Conservation (phyloP, 2,888 invertebrate genomes). For the Eristalis pertinax region DNA sequence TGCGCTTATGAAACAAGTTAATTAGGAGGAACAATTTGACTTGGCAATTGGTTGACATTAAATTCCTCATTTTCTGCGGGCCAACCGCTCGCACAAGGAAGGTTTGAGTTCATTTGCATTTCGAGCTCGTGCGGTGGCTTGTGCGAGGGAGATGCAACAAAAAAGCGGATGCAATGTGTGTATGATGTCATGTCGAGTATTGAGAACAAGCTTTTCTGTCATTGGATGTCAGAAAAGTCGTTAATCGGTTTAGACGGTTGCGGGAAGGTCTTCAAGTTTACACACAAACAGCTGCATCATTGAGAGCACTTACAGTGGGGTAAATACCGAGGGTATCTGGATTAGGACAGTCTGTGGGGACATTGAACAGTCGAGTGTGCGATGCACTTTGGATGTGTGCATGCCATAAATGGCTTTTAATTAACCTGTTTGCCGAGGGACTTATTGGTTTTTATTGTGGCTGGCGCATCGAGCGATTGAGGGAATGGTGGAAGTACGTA, state of each 20-base stretch:
- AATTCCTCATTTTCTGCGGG: constrained; percentile 1
- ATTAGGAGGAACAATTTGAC: constrained; percentile 55
- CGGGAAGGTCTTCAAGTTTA: constrained; percentile 17
- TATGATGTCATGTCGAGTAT: constrained; percentile 43
- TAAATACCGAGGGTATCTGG: neutral
- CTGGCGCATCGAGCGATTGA: neutral
- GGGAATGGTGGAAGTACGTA: neutral
- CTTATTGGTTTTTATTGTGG: neutral
- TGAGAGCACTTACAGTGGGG: neutral
- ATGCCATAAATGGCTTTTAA: neutral
- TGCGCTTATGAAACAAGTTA: constrained; percentile 14
- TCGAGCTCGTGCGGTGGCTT: neutral
- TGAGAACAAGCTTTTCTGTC: constrained; percentile 35
- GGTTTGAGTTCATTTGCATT: constrained; percentile 61
- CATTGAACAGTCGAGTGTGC: neutral
- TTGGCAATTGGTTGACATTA: constrained; percentile 56
- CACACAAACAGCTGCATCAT: neutral
- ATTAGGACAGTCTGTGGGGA: neutral
- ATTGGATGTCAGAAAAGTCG: constrained; percentile 7
- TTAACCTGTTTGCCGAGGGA: neutral
- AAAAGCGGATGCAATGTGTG: constrained; percentile 1
- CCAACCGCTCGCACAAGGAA: constrained; percentile 22
- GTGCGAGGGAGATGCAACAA: neutral
- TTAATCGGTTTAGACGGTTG: constrained; percentile 29
- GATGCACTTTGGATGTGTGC: neutral